Conservation (phyloP, 2,888 invertebrate species). For the Pterobdella sp. region DNA sequence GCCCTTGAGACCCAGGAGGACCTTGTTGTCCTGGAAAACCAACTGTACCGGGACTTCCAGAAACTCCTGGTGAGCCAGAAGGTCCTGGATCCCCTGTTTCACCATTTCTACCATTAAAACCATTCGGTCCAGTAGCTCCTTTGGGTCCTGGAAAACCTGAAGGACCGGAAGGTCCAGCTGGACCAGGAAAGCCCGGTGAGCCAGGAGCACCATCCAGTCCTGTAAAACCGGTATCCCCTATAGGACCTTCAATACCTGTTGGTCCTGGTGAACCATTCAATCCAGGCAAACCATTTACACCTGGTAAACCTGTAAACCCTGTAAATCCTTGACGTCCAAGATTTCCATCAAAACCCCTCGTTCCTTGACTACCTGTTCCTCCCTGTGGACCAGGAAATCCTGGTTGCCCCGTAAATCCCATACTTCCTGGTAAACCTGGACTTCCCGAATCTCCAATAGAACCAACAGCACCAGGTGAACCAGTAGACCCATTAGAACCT, state of each 20-base stretch:
- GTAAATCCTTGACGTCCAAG: neutral
- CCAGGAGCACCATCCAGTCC: constrained; percentile 17
- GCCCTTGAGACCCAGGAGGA: constrained; percentile 20
- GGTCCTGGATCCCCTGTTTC: constrained; percentile 8
- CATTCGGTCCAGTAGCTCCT: constrained; percentile 25
- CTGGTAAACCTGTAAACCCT: constrained; percentile 19
- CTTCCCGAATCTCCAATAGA: neutral
- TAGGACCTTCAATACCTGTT: constrained; percentile 14
- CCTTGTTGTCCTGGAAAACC: constrained; percentile 5
- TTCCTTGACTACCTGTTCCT: neutral
- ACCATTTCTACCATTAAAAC: neutral
- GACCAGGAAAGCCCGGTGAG: constrained; percentile 11
- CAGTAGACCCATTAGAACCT: constrained; percentile 19
- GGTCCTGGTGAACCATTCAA: constrained; percentile 20
- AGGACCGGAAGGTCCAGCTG: neutral
- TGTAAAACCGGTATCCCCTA: constrained; percentile 13
- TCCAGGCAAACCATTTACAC: constrained; percentile 17
- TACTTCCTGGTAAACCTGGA: neutral
- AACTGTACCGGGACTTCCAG: constrained; percentile 13
- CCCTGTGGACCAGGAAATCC: neutral
- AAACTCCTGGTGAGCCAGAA: neutral
- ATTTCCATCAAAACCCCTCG: neutral
- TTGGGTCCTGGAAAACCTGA: constrained; percentile 30
- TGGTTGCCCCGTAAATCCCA: neutral
- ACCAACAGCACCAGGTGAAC: constrained; percentile 21